These are phyloP conservation scores for Seriola rivoliana DNA, from an alignment of 2,113 vertebrate genomes.

Conservation along the genomic window DNA sequence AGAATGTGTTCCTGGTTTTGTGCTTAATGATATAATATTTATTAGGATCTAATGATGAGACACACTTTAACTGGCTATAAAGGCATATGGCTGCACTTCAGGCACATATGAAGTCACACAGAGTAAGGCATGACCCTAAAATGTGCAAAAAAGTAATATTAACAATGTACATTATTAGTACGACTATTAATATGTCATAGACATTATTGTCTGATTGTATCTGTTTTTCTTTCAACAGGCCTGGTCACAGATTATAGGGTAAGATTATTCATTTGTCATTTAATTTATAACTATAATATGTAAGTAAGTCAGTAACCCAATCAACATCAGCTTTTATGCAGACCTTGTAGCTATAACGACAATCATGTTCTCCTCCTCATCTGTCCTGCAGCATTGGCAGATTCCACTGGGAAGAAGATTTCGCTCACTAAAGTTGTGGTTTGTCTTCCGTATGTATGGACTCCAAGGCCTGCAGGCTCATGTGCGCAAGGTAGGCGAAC, in stretches of 20 bases:
- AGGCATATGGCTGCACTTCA: not conserved
- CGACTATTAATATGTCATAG: not conserved
- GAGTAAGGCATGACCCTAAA: not conserved
- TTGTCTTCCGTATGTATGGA: conserved; percentile 94
- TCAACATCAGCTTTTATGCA: not conserved
- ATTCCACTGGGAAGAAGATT: conserved; percentile 95
- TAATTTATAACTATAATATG: not conserved
- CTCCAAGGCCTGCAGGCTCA: conserved; percentile 90
- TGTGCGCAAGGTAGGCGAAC: conserved; percentile 89
- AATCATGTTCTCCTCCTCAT: not conserved
- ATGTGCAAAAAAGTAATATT: not conserved
- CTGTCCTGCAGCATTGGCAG: conserved; percentile 92
- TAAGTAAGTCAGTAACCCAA: not conserved
- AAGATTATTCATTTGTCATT: conserved; percentile 71
- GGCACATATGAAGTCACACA: not conserved
- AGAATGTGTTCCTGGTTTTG: not conserved
- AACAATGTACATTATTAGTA: not conserved
- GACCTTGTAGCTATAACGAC: not conserved
- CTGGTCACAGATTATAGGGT: conserved; percentile 97
- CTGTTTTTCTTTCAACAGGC: conserved; percentile 82
- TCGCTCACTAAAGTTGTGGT: conserved; percentile 97
- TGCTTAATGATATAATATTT: not conserved
- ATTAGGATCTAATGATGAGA: not conserved
- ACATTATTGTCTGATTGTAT: not conserved
- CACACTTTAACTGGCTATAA: not conserved